Evolutionary conservation across 2,888 invertebrate species (phyloP).

Genomic region (Drosophila prostipennis): DNA sequence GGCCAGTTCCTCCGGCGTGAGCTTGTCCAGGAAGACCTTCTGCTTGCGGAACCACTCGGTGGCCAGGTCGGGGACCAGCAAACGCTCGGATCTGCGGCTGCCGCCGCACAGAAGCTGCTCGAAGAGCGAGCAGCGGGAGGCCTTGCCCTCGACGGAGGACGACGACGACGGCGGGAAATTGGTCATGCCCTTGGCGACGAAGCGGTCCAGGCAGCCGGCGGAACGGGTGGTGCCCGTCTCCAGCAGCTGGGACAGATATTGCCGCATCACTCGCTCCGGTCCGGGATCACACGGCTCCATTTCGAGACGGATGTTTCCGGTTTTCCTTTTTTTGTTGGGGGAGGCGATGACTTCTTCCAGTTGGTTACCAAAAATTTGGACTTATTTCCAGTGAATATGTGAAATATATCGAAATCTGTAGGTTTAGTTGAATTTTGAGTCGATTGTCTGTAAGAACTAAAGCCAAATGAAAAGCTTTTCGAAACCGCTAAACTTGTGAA

Average conservation of each 20-base stretch:
- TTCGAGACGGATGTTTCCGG: not conserved
- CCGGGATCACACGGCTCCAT: conserved; percentile 11
- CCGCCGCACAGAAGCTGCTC: conserved; percentile 38
- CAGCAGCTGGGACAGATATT: conserved; percentile 9
- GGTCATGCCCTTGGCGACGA: conserved; percentile 27
- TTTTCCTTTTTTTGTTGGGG: not conserved
- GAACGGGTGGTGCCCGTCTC: not conserved
- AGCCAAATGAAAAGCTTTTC: no score
- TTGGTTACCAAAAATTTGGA: conserved; percentile 31
- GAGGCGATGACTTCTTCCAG: conserved; percentile 7
- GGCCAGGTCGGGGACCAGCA: conserved; percentile 68
- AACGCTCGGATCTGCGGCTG: conserved; percentile 41
- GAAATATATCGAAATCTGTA: conserved; percentile 20
- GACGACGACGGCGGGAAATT: conserved; percentile 40
- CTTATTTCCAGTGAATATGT: conserved; percentile 16
- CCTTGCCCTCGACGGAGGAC: conserved; percentile 29
- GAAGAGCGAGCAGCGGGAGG: conserved; percentile 32
- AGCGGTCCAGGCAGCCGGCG: conserved; percentile 26
- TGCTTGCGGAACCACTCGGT: conserved; percentile 73
- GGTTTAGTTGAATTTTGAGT: conserved; percentile 12
- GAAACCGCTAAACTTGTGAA: no score
- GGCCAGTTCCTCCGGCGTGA: conserved; percentile 34
- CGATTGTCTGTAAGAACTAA: not conserved
- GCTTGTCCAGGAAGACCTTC: conserved; percentile 52
- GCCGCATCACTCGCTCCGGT: conserved; percentile 9